Percentiles rank a stretch among this genome's conserved stretches.
These are phyloP conservation scores for Pterophyllum scalare DNA, from an alignment of 2,113 vertebrate genomes.

Conservation along the genomic window DNA sequence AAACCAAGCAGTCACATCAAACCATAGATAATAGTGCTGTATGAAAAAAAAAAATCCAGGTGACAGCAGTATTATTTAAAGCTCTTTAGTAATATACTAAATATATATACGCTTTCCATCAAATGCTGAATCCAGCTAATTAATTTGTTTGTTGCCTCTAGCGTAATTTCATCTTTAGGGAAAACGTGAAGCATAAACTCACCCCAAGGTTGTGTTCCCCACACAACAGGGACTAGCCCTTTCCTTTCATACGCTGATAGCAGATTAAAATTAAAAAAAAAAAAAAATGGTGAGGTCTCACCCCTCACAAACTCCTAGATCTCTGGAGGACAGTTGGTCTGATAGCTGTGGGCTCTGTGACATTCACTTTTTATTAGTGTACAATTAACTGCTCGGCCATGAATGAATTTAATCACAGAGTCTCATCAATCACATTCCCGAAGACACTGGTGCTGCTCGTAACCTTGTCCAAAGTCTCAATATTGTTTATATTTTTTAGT, in stretches of 20 bases:
- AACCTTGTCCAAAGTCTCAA: constrained; percentile 8
- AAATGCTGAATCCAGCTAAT: neutral
- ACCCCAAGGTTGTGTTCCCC: constrained; percentile 51
- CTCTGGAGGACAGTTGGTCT: constrained; percentile 49
- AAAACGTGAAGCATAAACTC: constrained; percentile 44
- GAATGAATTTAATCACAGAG: constrained; percentile 9
- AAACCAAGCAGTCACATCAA: neutral
- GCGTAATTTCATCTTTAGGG: constrained; percentile 49
- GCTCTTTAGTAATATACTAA: constrained; percentile 8
- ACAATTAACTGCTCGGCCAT: constrained; percentile 18
- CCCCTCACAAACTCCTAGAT: constrained; percentile 43
- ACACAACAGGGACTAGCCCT: constrained; percentile 63
- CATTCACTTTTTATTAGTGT: constrained; percentile 31
- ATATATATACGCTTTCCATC: constrained; percentile 22
- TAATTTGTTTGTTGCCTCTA: constrained; percentile 37
- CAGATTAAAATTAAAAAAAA: neutral
- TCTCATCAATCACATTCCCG: constrained; percentile 7
- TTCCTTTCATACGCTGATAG: constrained; percentile 59
- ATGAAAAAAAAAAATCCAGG: no score
- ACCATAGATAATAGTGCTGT: neutral
- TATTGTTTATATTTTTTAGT: constrained; percentile 27
- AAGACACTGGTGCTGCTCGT: neutral
- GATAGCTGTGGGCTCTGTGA: constrained; percentile 25
- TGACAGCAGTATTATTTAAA: neutral
- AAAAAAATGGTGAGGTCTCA: constrained; percentile 38